A percentile compares a stretch with the other conserved stretches of the same genome.
phyloP scores from a whole-genome alignment of 2,888 invertebrate genomes.

The Drosophila histrio region DNA sequence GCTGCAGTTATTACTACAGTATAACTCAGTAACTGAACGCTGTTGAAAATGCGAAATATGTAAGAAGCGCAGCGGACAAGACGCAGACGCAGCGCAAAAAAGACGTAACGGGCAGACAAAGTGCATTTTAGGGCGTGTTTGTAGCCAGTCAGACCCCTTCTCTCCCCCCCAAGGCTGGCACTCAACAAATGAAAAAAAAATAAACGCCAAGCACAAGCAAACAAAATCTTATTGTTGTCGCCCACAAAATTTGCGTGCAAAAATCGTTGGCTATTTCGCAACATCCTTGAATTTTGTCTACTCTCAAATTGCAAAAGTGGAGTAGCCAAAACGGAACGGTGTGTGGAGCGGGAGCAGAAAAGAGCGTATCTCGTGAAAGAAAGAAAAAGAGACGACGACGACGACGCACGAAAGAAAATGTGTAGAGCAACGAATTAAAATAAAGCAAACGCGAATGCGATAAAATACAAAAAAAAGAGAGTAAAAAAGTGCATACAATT shows the following conservation, averaged over 20 bases:
- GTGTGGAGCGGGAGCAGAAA: constrained; percentile 47
- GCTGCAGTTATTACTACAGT: constrained; percentile 42
- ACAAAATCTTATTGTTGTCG: constrained; percentile 31
- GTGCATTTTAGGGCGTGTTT: constrained; percentile 81
- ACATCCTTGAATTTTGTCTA: constrained; percentile 79
- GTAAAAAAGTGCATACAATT: constrained; percentile 40
- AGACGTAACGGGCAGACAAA: constrained; percentile 64
- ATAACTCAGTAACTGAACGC: constrained; percentile 13
- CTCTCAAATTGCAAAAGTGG: constrained; percentile 78
- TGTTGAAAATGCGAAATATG: constrained; percentile 46
- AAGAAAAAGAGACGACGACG: constrained; percentile 64
- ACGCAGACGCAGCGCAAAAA: constrained; percentile 52
- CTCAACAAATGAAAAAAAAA: constrained; percentile 50
- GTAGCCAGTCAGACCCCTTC: constrained; percentile 56
- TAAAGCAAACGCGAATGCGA: constrained; percentile 53
- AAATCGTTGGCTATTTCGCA: constrained; percentile 56
- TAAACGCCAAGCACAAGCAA: constrained; percentile 34
- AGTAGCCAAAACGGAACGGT: constrained; percentile 59
- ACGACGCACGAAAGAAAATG: constrained; percentile 57
- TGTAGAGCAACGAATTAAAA: constrained; percentile 62
- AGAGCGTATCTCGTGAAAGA: constrained; percentile 60
- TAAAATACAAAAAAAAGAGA: constrained; percentile 42
- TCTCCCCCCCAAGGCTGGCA: constrained; percentile 40
- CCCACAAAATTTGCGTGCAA: constrained; percentile 13
- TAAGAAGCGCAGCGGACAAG: constrained; percentile 46